Evolutionary conservation across 2,113 vertebrate species (phyloP), one percentile per base, ranked within the genome.

Genomic region (Meles meles): DNA sequence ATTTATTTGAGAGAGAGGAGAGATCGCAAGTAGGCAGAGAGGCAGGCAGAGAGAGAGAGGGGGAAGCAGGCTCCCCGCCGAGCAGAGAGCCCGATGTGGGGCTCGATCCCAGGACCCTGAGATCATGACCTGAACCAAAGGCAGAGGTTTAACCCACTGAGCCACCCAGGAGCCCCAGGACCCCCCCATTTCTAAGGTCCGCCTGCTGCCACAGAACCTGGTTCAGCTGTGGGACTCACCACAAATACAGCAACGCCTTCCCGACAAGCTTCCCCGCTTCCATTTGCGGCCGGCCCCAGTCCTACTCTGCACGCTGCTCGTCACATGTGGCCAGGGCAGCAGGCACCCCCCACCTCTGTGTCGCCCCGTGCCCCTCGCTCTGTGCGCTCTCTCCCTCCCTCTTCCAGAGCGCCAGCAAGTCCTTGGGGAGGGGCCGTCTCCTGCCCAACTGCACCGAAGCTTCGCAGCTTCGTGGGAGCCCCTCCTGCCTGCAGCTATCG

Each of bases 231-330:
- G 6, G 71, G 6, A 42, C 21, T 74, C 71, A 14, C 7, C 23
- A 23, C 12, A 3, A 27, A 42, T 23, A 25, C 37, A 1, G 13
- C 21, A 9, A 3, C 0, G 1, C 37, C 71, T 42, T 42, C 71
- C 39, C 13, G 25, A 27, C 71, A 27, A 42, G 71, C 23, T 42
- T 74, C 23, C 37, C 23, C 6, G 5, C 37, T 6, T 14, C 67
- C 3, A 20, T 37, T 1, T 23, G n/a, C 9, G 2, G n/a, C n/a
- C n/a, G 5, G 20, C 20, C 20, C 67, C 69, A 6, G 3, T 20
- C n/a, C 37, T 1, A 21, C 71, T 74, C 71, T 6, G 37, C 37
- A 72, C 11, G 5, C 71, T 23, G 37, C 21, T 39, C 21, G 20
- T 11, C 11, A 37, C 69, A 39, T 3, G 69, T 3, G 9, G 37